Conservation (phyloP, 2,113 vertebrate species). For the Crocuta crocuta region DNA sequence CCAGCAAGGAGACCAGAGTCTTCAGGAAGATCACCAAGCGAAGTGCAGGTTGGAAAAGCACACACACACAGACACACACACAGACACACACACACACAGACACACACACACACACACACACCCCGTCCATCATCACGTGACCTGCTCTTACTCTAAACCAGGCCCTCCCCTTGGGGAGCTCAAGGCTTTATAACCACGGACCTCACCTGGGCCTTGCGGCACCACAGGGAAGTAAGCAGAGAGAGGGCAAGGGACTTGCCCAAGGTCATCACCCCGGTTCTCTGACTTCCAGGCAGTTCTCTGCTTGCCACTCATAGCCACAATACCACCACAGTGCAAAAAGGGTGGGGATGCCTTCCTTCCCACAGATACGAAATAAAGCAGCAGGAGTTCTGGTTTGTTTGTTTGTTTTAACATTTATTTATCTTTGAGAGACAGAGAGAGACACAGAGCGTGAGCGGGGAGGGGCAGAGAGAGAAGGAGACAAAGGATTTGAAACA, state of each 20-base stretch:
- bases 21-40: not conserved
- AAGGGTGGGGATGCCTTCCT: not conserved
- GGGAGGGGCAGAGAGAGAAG: no score
- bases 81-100: not conserved
- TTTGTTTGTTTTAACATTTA: no score
- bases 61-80: not conserved
- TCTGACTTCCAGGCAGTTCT: not conserved
- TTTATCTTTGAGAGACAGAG: no score
- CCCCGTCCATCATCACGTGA: not conserved
- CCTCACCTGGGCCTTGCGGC: not conserved
- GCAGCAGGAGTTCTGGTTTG: not conserved
- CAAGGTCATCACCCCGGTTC: not conserved
- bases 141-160: not conserved
- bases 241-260: not conserved
- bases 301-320: fast-evolving
- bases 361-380: not conserved
- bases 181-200: not conserved
- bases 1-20: not conserved
- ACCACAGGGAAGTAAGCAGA: not conserved
- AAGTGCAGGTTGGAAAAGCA: not conserved
- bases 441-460: no score
- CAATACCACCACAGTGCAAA: fast-evolving
- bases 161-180: no score
- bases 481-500: no score
- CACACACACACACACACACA: not conserved